Evolutionary conservation across 2,797 vertebrate species (phyloP).

Genomic region (Enteromius afrohamiltoni): DNA sequence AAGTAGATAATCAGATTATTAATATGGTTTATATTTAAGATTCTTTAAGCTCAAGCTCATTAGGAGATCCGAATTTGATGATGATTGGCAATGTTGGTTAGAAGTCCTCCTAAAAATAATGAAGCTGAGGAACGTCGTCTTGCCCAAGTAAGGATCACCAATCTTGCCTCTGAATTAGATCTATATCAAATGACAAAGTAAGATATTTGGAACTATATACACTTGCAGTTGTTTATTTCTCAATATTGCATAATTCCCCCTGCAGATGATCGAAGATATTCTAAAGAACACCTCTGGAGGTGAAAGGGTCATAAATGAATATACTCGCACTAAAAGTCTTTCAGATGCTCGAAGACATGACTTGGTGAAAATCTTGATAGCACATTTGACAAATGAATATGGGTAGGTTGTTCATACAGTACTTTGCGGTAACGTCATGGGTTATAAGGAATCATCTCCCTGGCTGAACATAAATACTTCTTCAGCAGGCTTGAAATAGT

Average conservation of each 20-base stretch:
- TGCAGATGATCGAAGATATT: no score
- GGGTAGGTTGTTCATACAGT: neutral
- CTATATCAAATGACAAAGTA: neutral
- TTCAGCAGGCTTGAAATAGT: no score
- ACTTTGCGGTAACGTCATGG: no score
- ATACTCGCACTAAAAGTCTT: no score
- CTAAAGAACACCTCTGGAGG: no score
- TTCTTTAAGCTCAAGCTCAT: constrained; percentile 10
- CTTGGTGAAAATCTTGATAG: constrained; percentile 11
- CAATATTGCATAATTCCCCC: no score
- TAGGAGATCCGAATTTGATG: neutral
- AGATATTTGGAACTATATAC: neutral
- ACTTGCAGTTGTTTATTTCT: no score
- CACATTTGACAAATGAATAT: constrained; percentile 6
- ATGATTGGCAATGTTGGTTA: neutral
- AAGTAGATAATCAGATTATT: neutral
- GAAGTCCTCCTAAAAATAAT: constrained; percentile 12
- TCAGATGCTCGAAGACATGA: neutral
- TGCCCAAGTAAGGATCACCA: neutral
- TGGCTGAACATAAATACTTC: no score
- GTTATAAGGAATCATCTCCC: no score
- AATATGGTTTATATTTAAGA: constrained; percentile 2
- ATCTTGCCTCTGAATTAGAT: constrained; percentile 1
- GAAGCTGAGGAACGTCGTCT: neutral
- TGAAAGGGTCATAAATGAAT: no score